phyloP scores from a whole-genome alignment of 30 jellyfish, hydroid and myxozoan genomes.

The Morbakka virulenta region DNA sequence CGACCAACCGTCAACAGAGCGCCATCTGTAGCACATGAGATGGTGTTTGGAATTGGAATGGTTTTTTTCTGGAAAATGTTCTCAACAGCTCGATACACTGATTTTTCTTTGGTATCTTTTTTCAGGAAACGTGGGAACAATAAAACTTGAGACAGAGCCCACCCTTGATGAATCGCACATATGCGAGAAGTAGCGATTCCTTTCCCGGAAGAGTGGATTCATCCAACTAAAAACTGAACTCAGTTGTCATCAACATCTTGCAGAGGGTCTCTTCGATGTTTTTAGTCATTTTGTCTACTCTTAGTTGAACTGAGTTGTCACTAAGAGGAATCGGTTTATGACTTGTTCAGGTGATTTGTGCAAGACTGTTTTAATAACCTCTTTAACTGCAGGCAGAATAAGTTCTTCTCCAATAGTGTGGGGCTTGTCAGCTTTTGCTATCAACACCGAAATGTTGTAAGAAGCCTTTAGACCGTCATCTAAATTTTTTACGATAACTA shows the following conservation, averaged over 20 bases:
- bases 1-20: not conserved
- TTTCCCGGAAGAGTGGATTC: not conserved
- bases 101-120: not conserved
- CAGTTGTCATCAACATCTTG: not conserved
- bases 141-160: too few species aligned
- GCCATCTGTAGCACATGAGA: not conserved
- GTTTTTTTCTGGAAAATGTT: not conserved
- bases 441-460: not conserved
- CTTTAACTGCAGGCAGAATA: conserved; percentile 2
- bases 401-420: not conserved
- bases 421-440: not conserved
- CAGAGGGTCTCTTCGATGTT: not conserved
- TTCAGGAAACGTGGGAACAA: not conserved
- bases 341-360: not conserved
- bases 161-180: too few species aligned
- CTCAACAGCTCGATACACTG: not conserved
- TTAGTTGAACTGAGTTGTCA: not conserved
- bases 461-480: not conserved
- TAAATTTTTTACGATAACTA: too few species aligned
- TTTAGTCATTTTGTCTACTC: not conserved
- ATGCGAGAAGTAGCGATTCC: not conserved
- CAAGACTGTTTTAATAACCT: not conserved
- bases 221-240: not conserved
- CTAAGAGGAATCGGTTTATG: not conserved
- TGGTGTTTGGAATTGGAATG: not conserved